Evolutionary conservation across 1,140 invertebrate genomes (phyloP), one percentile per base, ranked within the genome.

Genomic region (Physella acuta): DNA sequence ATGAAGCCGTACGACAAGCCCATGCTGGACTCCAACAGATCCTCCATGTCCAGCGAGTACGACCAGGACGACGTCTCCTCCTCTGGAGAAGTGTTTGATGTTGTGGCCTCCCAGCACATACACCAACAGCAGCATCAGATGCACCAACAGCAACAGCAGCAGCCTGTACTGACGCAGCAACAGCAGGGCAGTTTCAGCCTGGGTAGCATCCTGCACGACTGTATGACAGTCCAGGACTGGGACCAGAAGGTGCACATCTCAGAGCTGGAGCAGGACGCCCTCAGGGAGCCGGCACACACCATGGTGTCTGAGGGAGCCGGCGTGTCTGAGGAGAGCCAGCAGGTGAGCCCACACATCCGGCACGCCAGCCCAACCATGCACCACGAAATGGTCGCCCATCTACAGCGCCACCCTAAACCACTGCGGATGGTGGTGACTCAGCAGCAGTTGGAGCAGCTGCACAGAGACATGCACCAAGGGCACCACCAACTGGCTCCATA

Each of bases 201-300:
- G n/a, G 66, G 66, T 16, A 68, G 34, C 24, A 1, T 68, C n/a
- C 39, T 68, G 8, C 66, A 68, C 39, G 66, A 68, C 56, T 68
- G 55, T 26, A 68, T 68, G 66, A 68, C 66, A 2, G 66, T 68
- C 3, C 34, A 68, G 33, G 66, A 68, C 56, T 68, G 66, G 66
- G 66, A 68, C 30, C 59, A 61, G 59, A 61, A 61, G 28, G 36
- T 61, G 36, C 34, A 61, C 3, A 39, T 61, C 2, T 26, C 4
- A 16, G 36, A 5, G 1, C 34, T 61, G 2, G 59, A 61, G 4
- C 56, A 33, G 3, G 20, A 17, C 36, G 59, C 36, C 28, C 34
- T 24, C 20, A 20, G 36, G 16, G 0, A 17, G 17, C 24, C 36
- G 1, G n/a, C 59, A 0, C 30, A 26, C 28, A 37, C 59, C 20